Percentiles rank a stretch among this genome's conserved stretches.
phyloP scores from a whole-genome alignment of 2,797 vertebrate species.

The Micropoecilia bifurca region DNA sequence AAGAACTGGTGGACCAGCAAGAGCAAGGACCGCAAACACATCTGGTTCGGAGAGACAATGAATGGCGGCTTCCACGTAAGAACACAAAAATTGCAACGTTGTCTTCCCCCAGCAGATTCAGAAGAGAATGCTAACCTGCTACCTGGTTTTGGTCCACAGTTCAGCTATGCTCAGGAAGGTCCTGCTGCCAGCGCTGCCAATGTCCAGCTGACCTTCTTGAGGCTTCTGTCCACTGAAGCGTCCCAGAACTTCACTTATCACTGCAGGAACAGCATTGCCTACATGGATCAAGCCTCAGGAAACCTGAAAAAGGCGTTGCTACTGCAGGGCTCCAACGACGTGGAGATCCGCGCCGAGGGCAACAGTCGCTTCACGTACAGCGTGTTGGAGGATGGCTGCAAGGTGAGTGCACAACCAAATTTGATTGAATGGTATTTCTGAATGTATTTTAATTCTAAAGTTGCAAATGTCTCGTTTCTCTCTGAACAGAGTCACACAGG shows the following conservation, averaged over 20 bases:
- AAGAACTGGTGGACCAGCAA: slow-evolving; percentile 99
- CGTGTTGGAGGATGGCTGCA: slow-evolving; percentile 94
- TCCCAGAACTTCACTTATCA: slow-evolving; percentile 97
- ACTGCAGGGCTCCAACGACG: slow-evolving; percentile 95
- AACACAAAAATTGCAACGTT: neutral
- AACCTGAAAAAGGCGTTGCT: slow-evolving; percentile 95
- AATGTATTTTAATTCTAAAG: neutral
- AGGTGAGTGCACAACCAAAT: slow-evolving; percentile 79
- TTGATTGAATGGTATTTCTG: neutral
- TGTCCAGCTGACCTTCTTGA: slow-evolving; percentile 95
- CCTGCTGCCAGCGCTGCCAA: slow-evolving; percentile 86
- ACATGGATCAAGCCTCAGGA: slow-evolving; percentile 91
- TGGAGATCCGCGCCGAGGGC: slow-evolving; percentile 96
- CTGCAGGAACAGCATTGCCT: slow-evolving; percentile 98
- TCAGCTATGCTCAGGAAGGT: slow-evolving; percentile 91
- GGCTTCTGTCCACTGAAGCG: slow-evolving; percentile 93
- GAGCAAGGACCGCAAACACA: slow-evolving; percentile 91
- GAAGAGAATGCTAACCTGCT: neutral
- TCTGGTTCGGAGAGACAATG: slow-evolving; percentile 97
- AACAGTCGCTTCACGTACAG: slow-evolving; percentile 96
- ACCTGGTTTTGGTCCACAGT: slow-evolving; percentile 75
- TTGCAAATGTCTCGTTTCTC: slow-evolving; percentile 34
- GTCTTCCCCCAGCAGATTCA: neutral
- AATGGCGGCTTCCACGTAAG: slow-evolving; percentile 95
- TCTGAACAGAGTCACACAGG: slow-evolving; percentile 91